Evolutionary conservation across 2,797 vertebrate genomes (phyloP).

Genomic region (Emys orbicularis): DNA sequence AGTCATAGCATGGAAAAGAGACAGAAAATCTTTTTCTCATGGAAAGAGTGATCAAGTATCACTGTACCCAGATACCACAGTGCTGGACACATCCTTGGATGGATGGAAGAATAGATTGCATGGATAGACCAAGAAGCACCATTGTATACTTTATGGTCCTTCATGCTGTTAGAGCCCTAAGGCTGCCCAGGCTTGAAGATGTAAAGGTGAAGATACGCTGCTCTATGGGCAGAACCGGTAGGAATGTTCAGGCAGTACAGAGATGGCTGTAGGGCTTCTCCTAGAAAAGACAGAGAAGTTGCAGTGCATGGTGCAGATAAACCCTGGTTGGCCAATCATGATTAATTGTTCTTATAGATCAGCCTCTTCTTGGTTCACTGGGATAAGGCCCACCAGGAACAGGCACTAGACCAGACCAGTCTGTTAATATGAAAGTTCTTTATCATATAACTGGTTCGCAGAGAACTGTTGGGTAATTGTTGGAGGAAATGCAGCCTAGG

Average conservation of each 20-base stretch:
- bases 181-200: fast-evolving
- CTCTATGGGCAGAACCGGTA: neutral
- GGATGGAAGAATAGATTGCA: fast-evolving
- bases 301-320: fast-evolving
- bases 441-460: neutral
- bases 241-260: neutral
- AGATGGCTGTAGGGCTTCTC: fast-evolving
- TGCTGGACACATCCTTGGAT: neutral
- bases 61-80: neutral
- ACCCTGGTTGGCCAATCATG: neutral
- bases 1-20: neutral
- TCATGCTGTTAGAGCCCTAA: fast-evolving
- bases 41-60: neutral
- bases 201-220: fast-evolving
- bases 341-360: neutral
- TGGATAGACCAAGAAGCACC: neutral
- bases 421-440: neutral
- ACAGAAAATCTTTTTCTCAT: neutral
- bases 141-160: fast-evolving
- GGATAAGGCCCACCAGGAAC: neutral
- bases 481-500: neutral
- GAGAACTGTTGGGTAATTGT: neutral
- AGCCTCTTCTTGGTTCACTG: neutral
- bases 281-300: neutral
- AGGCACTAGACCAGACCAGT: neutral